Percentiles rank a stretch among this genome's conserved stretches.
Evolutionary conservation across 2,888 invertebrate genomes (phyloP).

Genomic region (Electrophaes corylata): DNA sequence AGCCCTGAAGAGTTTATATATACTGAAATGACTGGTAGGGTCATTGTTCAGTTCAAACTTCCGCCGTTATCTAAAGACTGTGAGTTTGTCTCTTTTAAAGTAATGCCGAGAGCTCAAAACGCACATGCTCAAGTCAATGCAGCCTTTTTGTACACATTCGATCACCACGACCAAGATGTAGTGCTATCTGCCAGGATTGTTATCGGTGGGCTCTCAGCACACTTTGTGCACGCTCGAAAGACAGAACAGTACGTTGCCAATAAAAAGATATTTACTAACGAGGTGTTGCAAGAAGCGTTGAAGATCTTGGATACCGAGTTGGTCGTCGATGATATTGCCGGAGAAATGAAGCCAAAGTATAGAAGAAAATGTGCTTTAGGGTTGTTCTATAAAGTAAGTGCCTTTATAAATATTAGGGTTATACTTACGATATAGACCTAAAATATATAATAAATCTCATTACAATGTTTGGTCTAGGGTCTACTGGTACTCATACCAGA

Average conservation of each 20-base stretch:
- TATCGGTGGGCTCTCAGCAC: conserved; percentile 82
- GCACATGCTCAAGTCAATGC: conserved; percentile 91
- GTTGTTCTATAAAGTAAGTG: conserved; percentile 86
- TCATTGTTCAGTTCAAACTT: conserved; percentile 58
- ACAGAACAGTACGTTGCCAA: conserved; percentile 79
- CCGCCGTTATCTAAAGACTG: conserved; percentile 58
- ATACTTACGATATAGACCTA: no score
- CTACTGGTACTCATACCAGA: conserved; percentile 78
- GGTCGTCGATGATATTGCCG: conserved; percentile 66
- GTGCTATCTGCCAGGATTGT: conserved; percentile 83
- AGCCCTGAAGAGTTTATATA: conserved; percentile 59
- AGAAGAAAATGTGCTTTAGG: conserved; percentile 84
- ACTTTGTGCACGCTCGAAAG: conserved; percentile 83
- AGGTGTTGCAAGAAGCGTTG: conserved; percentile 79
- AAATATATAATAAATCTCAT: no score
- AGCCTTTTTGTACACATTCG: conserved; percentile 86
- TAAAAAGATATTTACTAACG: conserved; percentile 71
- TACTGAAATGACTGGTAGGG: conserved; percentile 60
- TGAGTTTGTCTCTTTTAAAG: conserved; percentile 62
- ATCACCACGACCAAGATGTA: conserved; percentile 45
- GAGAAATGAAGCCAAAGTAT: conserved; percentile 84
- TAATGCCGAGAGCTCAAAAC: conserved; percentile 89
- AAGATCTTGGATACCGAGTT: conserved; percentile 81
- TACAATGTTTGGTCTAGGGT: conserved; percentile 70
- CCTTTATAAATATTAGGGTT: not conserved